Evolutionary conservation across 2,113 vertebrate species (phyloP), one percentile per base, ranked within the genome.

Genomic region (Perca fluviatilis): DNA sequence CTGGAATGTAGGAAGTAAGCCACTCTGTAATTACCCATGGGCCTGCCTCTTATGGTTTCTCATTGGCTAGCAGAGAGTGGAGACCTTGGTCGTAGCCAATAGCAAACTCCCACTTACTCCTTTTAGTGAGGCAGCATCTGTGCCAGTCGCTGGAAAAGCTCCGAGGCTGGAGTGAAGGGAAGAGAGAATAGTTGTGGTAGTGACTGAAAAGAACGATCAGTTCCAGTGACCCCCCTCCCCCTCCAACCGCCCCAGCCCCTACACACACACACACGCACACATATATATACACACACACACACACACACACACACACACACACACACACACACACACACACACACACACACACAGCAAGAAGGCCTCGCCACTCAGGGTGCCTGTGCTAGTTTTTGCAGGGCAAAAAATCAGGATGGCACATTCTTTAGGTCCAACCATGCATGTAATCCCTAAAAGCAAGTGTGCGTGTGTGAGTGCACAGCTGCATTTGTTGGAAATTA

Each of bases 11-110:
- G 86, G 84, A 88, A 88, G 87, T 89, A 50, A 88, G 77, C 72
- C 84, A 25, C 81, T 89, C 89, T 95, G 91, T 94, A 92, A 95
- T 95, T 93, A 93, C 64, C 54, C 61, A 36, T 18, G 71, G 71
- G 54, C 72, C 77, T 4, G 64, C 89, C 86, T 49, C 57, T 46
- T 2, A 0, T 7, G 27, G 0, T 12, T 75, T 77, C 67, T 57
- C 27, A 91, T 89, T 92, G 93, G 90, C 74, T 36, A 14, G n/a
- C 9, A 11, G 36, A 70, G 71, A 33, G 43, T 0, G n/a, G 25
- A 69, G 74, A 62, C 57, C 61, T 61, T 3, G 27, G n/a, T 27
- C 23, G 14, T 6, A 61, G 87, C 87, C 86, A 90, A 84, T 89
- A 14, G 57, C 2, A 18, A 46, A 61, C 51, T 51, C 53, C 70